Conservation (phyloP, 2,888 invertebrate genomes). For the Eupsilia transversa region DNA sequence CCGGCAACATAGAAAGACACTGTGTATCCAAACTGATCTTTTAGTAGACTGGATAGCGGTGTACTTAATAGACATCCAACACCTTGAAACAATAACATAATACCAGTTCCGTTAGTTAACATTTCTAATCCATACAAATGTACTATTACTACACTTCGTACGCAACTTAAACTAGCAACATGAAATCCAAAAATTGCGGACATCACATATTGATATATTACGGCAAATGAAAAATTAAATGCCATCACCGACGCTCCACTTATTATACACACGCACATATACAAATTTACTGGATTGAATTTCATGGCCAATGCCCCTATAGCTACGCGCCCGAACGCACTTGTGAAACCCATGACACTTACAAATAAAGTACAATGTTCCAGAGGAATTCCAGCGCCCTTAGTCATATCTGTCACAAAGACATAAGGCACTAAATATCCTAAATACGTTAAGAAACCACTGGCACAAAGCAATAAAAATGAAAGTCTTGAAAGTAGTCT, state of each 20-base stretch:
- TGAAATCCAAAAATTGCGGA: conserved; percentile 81
- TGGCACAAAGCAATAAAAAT: conserved; percentile 77
- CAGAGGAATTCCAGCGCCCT: conserved; percentile 75
- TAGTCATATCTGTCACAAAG: conserved; percentile 80
- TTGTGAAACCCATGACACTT: conserved; percentile 82
- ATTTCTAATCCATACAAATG: conserved; percentile 84
- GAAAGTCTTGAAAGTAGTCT: conserved; percentile 79
- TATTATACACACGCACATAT: conserved; percentile 67
- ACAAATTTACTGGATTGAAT: conserved; percentile 76
- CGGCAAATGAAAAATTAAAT: conserved; percentile 77
- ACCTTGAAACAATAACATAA: conserved; percentile 84
- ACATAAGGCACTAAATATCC: conserved; percentile 85
- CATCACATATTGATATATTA: conserved; percentile 82
- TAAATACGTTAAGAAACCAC: conserved; percentile 78
- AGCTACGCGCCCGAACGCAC: conserved; percentile 78
- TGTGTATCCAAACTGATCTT: conserved; percentile 76
- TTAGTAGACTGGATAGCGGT: conserved; percentile 80
- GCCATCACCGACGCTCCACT: conserved; percentile 77
- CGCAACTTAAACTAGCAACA: conserved; percentile 76
- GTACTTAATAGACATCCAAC: conserved; percentile 83
- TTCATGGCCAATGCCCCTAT: conserved; percentile 80
- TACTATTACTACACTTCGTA: conserved; percentile 83
- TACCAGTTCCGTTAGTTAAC: conserved; percentile 86
- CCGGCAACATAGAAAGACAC: conserved; percentile 82
- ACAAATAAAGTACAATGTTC: conserved; percentile 80